A percentile compares a stretch with the other conserved stretches of the same genome.
These are phyloP conservation scores for Balearica regulorum DNA, from an alignment of 2,797 vertebrate species.

Conservation along the genomic window DNA sequence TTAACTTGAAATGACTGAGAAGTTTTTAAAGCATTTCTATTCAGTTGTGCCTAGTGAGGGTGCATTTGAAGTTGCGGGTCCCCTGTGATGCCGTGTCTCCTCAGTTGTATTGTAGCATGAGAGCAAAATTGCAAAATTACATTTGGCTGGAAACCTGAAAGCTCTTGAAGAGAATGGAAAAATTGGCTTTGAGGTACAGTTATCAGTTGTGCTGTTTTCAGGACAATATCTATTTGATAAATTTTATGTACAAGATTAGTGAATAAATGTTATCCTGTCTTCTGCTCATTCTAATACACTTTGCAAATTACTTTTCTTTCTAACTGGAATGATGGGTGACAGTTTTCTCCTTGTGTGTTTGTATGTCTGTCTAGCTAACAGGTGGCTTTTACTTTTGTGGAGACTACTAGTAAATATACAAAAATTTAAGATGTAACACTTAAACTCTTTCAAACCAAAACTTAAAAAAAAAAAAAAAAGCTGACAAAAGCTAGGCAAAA, in stretches of 20 bases:
- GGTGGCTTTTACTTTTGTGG: background rate
- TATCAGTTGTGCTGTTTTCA: background rate
- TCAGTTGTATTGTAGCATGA: background rate
- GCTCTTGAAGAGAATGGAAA: background rate
- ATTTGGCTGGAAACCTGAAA: background rate
- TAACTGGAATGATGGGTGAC: background rate
- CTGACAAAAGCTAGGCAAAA: background rate
- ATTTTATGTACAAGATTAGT: background rate
- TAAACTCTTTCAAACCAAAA: too few species aligned
- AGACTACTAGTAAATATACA: background rate
- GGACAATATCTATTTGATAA: background rate
- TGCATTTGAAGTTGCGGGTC: fast-evolving
- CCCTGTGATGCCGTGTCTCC: background rate
- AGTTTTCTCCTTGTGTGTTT: background rate
- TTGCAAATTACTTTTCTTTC: background rate
- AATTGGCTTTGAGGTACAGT: background rate
- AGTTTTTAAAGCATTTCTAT: background rate
- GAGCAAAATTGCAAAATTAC: background rate
- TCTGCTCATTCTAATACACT: background rate
- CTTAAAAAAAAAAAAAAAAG: too few species aligned
- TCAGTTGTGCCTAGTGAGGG: background rate
- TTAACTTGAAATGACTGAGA: background rate
- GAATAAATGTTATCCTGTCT: background rate
- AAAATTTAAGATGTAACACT: background rate
- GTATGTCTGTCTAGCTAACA: background rate